A percentile compares a stretch with the other conserved stretches of the same genome.
Evolutionary conservation across 2,888 invertebrate species (phyloP).

Genomic region (Orchesellides sinensis): DNA sequence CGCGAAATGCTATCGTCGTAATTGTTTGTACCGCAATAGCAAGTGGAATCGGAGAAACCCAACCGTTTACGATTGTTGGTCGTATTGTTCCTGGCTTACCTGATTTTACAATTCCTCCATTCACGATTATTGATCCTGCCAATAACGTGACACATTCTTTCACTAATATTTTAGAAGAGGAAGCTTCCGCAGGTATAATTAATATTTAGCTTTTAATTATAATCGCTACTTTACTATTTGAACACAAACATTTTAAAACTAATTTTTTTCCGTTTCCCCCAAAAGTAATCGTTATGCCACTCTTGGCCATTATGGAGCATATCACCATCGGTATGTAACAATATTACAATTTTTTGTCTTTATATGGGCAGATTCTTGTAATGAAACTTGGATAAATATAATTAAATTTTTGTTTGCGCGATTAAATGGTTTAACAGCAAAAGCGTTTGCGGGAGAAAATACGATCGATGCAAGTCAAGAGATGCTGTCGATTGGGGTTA

Average conservation of each 20-base stretch:
- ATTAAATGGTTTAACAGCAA: slow-evolving; percentile 95
- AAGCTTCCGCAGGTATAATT: slow-evolving; percentile 78
- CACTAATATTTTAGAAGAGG: slow-evolving; percentile 85
- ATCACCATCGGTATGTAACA: too few relatives aligned
- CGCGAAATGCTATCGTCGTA: slow-evolving; percentile 87
- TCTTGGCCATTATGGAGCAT: slow-evolving; percentile 92
- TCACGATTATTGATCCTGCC: slow-evolving; percentile 80
- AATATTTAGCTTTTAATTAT: too few relatives aligned
- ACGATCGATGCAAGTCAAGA: slow-evolving; percentile 74
- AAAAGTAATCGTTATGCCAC: slow-evolving; percentile 86
- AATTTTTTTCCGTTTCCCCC: too few relatives aligned
- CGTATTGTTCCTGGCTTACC: slow-evolving; percentile 81
- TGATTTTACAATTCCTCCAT: slow-evolving; percentile 82
- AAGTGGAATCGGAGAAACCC: slow-evolving; percentile 81
- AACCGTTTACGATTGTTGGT: slow-evolving; percentile 76
- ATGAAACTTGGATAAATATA: too few relatives aligned
- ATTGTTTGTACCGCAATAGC: slow-evolving; percentile 83
- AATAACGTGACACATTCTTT: slow-evolving; percentile 81
- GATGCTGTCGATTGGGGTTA: slow-evolving; percentile 74
- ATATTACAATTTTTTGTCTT: too few relatives aligned
- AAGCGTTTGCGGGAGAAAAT: slow-evolving; percentile 77
- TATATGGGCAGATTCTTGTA: too few relatives aligned
- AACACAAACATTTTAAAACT: too few relatives aligned
- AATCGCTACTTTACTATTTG: too few relatives aligned
- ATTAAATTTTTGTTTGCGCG: slow-evolving; percentile 77